phyloP scores from a whole-genome alignment of 2,797 vertebrate genomes.

The Propithecus deckenii region DNA sequence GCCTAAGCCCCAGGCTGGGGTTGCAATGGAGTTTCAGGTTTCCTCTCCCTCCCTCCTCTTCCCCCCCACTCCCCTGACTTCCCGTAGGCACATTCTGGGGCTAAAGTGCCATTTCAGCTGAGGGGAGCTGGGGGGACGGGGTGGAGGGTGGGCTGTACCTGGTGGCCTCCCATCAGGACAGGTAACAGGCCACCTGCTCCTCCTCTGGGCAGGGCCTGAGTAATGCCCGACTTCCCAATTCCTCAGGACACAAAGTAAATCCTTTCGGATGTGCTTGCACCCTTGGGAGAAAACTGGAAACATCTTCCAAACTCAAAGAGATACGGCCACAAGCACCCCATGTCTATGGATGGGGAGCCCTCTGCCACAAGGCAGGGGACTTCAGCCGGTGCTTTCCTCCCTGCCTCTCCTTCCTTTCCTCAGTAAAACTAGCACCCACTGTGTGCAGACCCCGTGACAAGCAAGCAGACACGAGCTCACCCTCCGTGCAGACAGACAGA shows the following conservation, averaged over 20 bases:
- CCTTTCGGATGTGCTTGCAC: neutral
- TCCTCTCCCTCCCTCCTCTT: neutral
- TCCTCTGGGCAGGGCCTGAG: neutral
- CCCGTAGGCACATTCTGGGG: neutral
- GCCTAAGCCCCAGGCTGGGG: neutral
- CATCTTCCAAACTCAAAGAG: neutral
- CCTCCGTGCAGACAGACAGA: neutral
- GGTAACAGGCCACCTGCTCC: neutral
- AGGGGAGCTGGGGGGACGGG: neutral
- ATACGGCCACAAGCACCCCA: neutral
- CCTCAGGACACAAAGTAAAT: neutral
- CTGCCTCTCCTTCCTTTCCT: neutral
- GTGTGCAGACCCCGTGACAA: neutral
- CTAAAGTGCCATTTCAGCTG: neutral
- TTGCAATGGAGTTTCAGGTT: neutral
- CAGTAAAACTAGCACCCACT: neutral
- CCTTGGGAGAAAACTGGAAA: neutral
- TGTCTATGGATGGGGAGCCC: accelerated
- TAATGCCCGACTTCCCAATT: neutral
- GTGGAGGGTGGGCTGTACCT: neutral
- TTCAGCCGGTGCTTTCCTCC: neutral
- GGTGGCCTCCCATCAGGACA: neutral
- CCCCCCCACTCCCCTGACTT: too few relatives aligned
- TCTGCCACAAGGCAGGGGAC: neutral
- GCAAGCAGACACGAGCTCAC: neutral